Evolutionary conservation across 2,113 vertebrate species (phyloP).

Genomic region (Tupaia chinensis): DNA sequence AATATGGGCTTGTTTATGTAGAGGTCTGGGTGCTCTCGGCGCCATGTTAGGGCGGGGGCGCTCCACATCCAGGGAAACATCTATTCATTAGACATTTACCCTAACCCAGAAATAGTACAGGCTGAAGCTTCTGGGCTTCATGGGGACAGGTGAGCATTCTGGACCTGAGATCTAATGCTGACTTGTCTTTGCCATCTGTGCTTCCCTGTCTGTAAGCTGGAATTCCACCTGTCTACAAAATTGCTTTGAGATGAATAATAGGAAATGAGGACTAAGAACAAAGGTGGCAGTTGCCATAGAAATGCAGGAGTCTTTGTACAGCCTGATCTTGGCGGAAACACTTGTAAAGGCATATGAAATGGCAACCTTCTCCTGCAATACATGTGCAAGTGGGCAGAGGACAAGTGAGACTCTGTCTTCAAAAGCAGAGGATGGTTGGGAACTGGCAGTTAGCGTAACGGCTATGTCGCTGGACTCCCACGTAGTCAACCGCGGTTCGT

Average conservation of each 20-base stretch:
- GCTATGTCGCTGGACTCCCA: too few species aligned
- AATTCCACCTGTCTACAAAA: conserved; percentile 44
- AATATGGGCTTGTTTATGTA: too few species aligned
- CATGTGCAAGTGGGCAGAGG: background rate
- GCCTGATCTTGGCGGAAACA: background rate
- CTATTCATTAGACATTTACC: background rate
- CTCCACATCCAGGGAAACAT: background rate
- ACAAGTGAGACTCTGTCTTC: background rate
- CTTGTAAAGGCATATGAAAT: background rate
- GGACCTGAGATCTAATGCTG: background rate
- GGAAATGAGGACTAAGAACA: background rate
- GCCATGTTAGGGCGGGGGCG: too few species aligned
- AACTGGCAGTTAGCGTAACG: too few species aligned
- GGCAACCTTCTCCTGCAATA: background rate
- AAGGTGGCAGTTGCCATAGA: conserved; percentile 27
- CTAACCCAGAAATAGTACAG: background rate
- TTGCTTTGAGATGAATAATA: conserved; percentile 8
- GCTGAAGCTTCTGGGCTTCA: background rate
- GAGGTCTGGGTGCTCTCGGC: too few species aligned
- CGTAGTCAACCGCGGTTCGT: too few species aligned
- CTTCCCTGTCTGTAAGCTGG: background rate
- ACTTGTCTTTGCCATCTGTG: background rate
- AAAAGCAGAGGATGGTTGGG: background rate
- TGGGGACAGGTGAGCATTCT: background rate
- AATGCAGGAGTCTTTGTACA: background rate